Conservation (phyloP, 53 echinoderm and acorn worm species). For the Glandiceps talaboti region DNA sequence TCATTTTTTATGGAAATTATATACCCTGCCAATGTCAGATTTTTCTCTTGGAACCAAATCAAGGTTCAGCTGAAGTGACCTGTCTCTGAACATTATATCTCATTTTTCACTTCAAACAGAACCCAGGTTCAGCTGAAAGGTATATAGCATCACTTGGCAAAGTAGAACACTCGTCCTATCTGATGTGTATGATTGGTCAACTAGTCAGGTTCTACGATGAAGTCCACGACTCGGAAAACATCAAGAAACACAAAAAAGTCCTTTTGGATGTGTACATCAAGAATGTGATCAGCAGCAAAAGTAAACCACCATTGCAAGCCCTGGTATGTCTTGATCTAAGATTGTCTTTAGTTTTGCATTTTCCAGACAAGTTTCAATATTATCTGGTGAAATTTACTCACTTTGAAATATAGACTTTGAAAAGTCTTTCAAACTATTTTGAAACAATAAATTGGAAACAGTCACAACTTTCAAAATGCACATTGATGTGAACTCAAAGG, state of each 20-base stretch:
- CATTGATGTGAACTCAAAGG: no score
- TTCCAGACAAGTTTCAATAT: no score
- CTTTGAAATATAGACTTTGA: no score
- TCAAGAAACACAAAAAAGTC: conserved; percentile 25
- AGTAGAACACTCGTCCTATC: conserved; percentile 39
- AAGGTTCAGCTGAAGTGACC: neutral
- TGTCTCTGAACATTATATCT: neutral
- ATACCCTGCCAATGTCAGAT: no score
- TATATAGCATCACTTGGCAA: conserved; percentile 19
- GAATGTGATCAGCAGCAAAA: conserved; percentile 60
- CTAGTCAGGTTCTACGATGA: conserved; percentile 43
- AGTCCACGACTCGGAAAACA: conserved; percentile 18
- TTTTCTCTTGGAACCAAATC: no score
- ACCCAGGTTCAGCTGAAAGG: conserved; percentile 41
- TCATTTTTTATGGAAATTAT: no score
- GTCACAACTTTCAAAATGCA: no score
- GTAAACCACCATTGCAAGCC: conserved; percentile 47
- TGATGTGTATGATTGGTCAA: conserved; percentile 58
- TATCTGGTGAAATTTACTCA: no score
- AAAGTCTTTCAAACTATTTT: no score
- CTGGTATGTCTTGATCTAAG: conserved; percentile 39
- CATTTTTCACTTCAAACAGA: conserved; percentile 20
- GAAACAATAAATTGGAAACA: no score
- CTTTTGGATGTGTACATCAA: conserved; percentile 74
- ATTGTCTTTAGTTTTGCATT: no score